Evolutionary conservation across 2,888 invertebrate genomes (phyloP), one percentile per base, ranked within the genome.

Genomic region (Incurvaria masculella): DNA sequence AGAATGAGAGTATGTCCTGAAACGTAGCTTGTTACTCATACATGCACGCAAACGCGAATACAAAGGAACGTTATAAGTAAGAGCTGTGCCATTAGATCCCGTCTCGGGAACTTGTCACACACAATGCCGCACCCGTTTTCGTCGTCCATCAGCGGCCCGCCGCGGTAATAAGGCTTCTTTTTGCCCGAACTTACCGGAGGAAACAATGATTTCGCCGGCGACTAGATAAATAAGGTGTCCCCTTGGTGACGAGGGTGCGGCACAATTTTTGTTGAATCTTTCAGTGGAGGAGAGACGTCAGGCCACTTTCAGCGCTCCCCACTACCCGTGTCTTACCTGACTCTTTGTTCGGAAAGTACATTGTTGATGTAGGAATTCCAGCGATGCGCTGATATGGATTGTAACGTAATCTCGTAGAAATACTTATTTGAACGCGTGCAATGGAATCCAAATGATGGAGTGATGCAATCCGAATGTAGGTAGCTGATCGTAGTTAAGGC

Each of bases 211-310:
- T 72, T 73, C 68, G 66, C 65, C 65, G 64, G 67, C 69, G 72
- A 70, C 72, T 73, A 74, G 72, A 74, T 73, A 76, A 75, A 74
- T 74, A 74, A 73, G 70, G 73, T 68, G 72, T 72, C 70, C 64
- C 64, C 33, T 8, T 4, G 59, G 66, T 75, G 75, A 76, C 69
- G 66, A 72, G 76, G 75, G 74, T 74, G 63, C 65, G 68, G 70
- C 70, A 69, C 66, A 67, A 66, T 72, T 73, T 73, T 74, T 72
- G 72, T 68, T 63, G 71, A 70, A 69, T 70, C 69, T 69, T 69
- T 72, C 65, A 21, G 10, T 16, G n/a, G 21, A 69, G 65, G 59
- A 59, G 58, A 57, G 60, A 58, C 56, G 54, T 57, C 54, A 33
- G 33, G 33, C 4, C 23, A 23, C 5, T 23, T 10, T 23, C 51